A percentile compares a stretch with the other conserved stretches of the same genome.
Conservation (phyloP, 2,113 vertebrate genomes). For the Benitochromis conjunctus region DNA sequence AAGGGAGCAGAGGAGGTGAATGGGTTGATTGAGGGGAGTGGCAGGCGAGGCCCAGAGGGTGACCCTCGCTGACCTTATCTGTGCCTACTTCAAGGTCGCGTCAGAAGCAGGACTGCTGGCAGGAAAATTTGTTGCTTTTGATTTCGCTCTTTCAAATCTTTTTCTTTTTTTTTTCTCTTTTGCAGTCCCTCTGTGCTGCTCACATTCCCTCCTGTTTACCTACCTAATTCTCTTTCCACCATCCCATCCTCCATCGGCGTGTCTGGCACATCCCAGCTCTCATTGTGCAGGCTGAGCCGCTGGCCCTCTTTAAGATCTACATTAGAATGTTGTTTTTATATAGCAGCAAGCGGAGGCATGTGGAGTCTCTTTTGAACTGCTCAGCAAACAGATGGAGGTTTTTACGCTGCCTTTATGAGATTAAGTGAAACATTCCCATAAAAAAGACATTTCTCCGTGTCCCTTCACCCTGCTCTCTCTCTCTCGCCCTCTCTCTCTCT, state of each 20-base stretch:
- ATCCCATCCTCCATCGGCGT: constrained; percentile 22
- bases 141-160: constrained; percentile 16
- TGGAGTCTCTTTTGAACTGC: constrained; percentile 67
- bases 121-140: constrained; percentile 31
- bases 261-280: constrained; percentile 50
- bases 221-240: constrained; percentile 25
- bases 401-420: constrained; percentile 73
- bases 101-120: constrained; percentile 22
- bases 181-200: background rate
- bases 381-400: constrained; percentile 64
- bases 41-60: constrained; percentile 26
- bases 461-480: constrained; percentile 20
- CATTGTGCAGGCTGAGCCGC: constrained; percentile 63
- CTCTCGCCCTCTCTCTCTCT: background rate
- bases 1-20: constrained; percentile 35
- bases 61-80: background rate
- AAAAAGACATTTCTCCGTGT: constrained; percentile 58
- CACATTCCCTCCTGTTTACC: constrained; percentile 9
- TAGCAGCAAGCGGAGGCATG: constrained; percentile 74
- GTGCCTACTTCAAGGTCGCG: constrained; percentile 5
- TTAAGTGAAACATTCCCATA: constrained; percentile 74
- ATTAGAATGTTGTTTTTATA: constrained; percentile 73
- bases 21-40: constrained; percentile 40
- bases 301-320: constrained; percentile 57
- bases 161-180: background rate